A percentile compares a stretch with the other conserved stretches of the same genome.
Evolutionary conservation across 2,888 invertebrate species (phyloP).

Genomic region (Eristalis intricaria): DNA sequence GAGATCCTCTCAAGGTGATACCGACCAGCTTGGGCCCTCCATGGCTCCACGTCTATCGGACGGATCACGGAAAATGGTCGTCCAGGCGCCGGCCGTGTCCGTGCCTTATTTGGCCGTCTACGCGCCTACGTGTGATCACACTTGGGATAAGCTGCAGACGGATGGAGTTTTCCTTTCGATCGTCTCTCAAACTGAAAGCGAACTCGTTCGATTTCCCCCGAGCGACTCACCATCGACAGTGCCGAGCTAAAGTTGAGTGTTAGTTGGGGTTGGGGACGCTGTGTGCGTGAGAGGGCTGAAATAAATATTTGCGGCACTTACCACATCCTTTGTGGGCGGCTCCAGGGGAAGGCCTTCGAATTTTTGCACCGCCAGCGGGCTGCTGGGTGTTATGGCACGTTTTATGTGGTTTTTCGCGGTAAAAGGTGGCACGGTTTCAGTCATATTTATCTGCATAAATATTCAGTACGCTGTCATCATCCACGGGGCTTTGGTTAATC

Average conservation of each 20-base stretch:
- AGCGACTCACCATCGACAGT: constrained; percentile 28
- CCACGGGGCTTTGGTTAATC: constrained; percentile 42
- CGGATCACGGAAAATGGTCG: constrained; percentile 64
- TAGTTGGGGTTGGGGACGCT: constrained; percentile 27
- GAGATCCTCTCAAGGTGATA: constrained; percentile 70
- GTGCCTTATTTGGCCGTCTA: constrained; percentile 61
- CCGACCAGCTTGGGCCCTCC: constrained; percentile 39
- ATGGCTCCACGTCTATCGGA: constrained; percentile 35
- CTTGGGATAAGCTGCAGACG: constrained; percentile 60
- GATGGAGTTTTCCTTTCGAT: constrained; percentile 63
- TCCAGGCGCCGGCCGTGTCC: constrained; percentile 58
- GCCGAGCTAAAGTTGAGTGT: constrained; percentile 30
- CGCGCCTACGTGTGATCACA: constrained; percentile 40
- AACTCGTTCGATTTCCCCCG: constrained; percentile 35
- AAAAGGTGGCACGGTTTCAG: constrained; percentile 53
- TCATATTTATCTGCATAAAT: constrained; percentile 64
- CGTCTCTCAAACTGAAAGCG: constrained; percentile 55
- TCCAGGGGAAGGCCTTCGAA: constrained; percentile 74
- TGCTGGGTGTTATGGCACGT: constrained; percentile 59
- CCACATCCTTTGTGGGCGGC: constrained; percentile 73
- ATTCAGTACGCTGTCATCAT: constrained; percentile 65
- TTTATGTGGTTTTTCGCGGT: constrained; percentile 47
- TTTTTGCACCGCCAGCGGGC: constrained; percentile 72
- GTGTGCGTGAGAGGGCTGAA: not conserved
- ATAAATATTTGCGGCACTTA: constrained; percentile 63